A percentile compares a stretch with the other conserved stretches of the same genome.
Conservation (phyloP, 2,113 vertebrate genomes). For the Phalacrocorax pelagicus region DNA sequence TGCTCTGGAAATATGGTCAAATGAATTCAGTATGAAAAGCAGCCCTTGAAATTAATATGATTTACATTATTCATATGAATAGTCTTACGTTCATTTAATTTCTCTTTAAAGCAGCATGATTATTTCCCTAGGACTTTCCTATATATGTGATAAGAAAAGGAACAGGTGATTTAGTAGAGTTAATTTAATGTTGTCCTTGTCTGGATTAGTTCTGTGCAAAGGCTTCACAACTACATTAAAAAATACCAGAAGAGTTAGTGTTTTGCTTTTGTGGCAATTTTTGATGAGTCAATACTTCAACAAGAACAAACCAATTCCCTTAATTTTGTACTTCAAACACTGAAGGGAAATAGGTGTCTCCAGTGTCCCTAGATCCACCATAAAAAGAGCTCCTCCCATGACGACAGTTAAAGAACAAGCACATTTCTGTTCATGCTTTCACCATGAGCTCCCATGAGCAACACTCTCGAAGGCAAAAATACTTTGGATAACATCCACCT, state of each 20-base stretch:
- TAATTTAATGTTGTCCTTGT: neutral
- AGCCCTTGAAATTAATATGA: neutral
- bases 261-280: neutral
- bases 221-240: neutral
- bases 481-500: neutral
- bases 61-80: neutral
- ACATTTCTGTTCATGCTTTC: neutral
- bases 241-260: neutral
- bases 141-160: neutral
- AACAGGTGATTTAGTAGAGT: neutral
- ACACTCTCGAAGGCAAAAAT: neutral
- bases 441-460: neutral
- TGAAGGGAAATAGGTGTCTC: neutral
- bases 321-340: neutral
- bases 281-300: neutral
- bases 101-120: neutral
- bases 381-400: neutral
- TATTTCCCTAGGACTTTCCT: neutral
- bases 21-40: neutral
- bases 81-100: neutral
- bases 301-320: neutral
- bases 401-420: neutral
- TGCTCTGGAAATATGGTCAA: neutral
- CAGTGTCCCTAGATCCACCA: neutral
- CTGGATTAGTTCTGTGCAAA: neutral